Base-by-base conservation (phyloP, 2,888 invertebrate genomes). In the Pristionchus maxplancki region DNA sequence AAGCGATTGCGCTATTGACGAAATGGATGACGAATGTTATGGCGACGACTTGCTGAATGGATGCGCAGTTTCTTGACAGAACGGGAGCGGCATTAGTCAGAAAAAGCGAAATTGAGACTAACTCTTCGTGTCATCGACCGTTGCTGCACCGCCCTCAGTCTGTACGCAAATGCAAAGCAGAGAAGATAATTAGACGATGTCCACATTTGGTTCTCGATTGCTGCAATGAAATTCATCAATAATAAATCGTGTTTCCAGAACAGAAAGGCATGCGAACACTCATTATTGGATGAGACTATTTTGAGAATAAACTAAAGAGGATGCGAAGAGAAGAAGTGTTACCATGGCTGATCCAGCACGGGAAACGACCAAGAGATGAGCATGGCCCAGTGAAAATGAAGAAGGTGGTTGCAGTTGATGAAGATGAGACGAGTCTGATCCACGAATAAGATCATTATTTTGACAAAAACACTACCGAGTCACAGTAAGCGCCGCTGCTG, bases 171-270 rank as follows among this genome's bases (percentile, higher is more conserved):
- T 0, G 78, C 78, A 40, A 78, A 78, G 37, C 78, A 78, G n/a
- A 78, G 78, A 48, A 78, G 34, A 34, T 78, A 78, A 48, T 78
- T 78, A 9, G 78, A 78, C 17, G 78, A 34, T 15, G n/a, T 78
- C 78, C 78, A 78, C 78, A 78, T 78, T 20, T 78, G 78, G 20
- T 44, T 28, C 15, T 44, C 28, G 9, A 44, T 40, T 11, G n/a
- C 44, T 78, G 28, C n/a, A 78, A 8, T 9, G 1, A 1, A 0
- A 11, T 28, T 34, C 15, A 28, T 17, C 8, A 28, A 0, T 8
- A 34, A 5, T 11, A n/a, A 6, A 2, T 34, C 9, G 5, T n/a
- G n/a, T n/a, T n/a, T n/a, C n/a, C n/a, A n/a, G n/a, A n/a, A n/a
- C n/a, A n/a, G n/a, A n/a, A n/a, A n/a, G n/a, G n/a, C n/a, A n/a